Base-by-base conservation (phyloP, 2,888 invertebrate genomes). In the Scrobipalpa costella region DNA sequence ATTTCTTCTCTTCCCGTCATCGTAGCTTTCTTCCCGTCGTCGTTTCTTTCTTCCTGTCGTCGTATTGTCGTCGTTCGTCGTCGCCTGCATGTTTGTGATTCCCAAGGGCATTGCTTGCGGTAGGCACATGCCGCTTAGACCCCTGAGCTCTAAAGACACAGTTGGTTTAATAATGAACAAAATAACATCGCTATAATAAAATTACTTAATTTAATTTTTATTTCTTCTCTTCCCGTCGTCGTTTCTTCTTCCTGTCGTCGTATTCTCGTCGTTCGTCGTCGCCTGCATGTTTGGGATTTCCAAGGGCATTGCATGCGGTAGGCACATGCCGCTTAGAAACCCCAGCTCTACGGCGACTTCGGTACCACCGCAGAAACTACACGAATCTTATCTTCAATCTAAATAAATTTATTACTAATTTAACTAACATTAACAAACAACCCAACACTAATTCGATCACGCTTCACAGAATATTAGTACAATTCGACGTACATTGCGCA, bases 241-340 rank as follows among this genome's bases (percentile, higher is more conserved):
- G 15, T 57, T 38, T 17, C 1, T 19, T 59, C 27, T 19, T 57
- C 2, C 8, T 9, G 19, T 38, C n/a, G 13, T 38, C 17, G 17
- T 36, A 7, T 7, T 38, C 13, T 36, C 11, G 60, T 47, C n/a
- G 61, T 27, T 17, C 1, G 73, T 68, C 66, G 84, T 89, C 87
- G 81, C 90, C 93, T 92, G 93, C 93, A 94, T 91, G 91, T 95
- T 95, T 95, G 95, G 94, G 95, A 95, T 95, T 95, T 95, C 95
- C 94, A 94, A 95, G 95, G 95, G 95, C 95, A 95, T 95, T 95
- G 95, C 95, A 90, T 93, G 87, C 74, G 65, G 68, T 86, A 93
- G 94, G 95, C 95, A 95, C 93, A 94, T 95, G 94, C 94, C 95
- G 93, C 94, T 94, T 93, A 93, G 94, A 95, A 95, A 94, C 94